These are phyloP conservation scores for Papilio helenus DNA, from an alignment of 1,140 invertebrate species.

Conservation along the genomic window DNA sequence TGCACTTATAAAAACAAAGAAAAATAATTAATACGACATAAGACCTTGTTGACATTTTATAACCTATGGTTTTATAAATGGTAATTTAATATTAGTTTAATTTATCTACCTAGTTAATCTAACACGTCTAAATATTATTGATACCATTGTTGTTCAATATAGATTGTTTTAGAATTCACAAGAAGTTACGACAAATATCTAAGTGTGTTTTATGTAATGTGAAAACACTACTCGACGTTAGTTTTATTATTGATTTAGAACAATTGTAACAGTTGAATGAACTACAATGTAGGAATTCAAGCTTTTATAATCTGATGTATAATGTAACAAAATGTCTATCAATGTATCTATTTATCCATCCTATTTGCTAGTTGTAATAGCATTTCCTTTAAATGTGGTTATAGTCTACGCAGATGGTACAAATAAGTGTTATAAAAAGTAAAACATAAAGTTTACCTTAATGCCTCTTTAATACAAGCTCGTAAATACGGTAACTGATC, in stretches of 20 bases:
- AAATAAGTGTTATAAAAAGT: background rate
- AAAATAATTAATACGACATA: background rate
- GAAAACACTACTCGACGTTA: background rate
- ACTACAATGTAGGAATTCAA: background rate
- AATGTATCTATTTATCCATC: background rate
- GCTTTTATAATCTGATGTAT: background rate
- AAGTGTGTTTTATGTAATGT: background rate
- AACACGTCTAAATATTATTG: background rate
- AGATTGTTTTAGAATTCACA: background rate
- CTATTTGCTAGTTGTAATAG: background rate
- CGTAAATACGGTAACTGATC: constrained; percentile 91
- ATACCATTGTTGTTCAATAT: background rate
- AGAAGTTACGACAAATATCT: background rate
- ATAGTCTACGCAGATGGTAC: background rate
- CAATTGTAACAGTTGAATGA: background rate
- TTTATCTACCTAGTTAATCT: too few species aligned
- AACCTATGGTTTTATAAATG: background rate
- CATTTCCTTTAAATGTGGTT: background rate
- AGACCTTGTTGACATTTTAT: background rate
- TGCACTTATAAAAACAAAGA: background rate
- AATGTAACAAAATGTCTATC: background rate
- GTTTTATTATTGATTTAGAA: background rate
- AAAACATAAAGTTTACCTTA: constrained; percentile 85
- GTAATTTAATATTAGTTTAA: too few species aligned
- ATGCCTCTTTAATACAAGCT: constrained; percentile 94